Percentiles rank a stretch among this genome's conserved stretches.
phyloP scores from a whole-genome alignment of 2,113 vertebrate genomes.

The Oncorhynchus gorbuscha region DNA sequence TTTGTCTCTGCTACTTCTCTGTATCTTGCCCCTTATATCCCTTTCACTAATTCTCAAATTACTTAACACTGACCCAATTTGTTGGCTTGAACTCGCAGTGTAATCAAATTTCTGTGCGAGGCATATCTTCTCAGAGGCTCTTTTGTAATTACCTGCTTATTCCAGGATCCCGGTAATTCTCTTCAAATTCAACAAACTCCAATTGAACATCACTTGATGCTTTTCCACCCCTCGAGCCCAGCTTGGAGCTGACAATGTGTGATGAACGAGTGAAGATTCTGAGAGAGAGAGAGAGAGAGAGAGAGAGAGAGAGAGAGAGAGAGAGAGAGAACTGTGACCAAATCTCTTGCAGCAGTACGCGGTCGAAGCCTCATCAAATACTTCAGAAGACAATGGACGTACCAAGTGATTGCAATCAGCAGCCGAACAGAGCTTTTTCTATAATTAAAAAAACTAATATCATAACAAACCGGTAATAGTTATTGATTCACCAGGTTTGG shows the following conservation, averaged over 20 bases:
- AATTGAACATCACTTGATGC: conserved; percentile 33
- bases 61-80: conserved; percentile 33
- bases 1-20: conserved; percentile 15
- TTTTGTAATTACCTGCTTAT: conserved; percentile 49
- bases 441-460: too few relatives aligned
- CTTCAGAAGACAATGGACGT: neutral
- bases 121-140: conserved; percentile 42
- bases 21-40: conserved; percentile 6
- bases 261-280: neutral
- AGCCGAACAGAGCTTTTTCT: too few relatives aligned
- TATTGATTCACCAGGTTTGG: too few relatives aligned
- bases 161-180: conserved; percentile 36
- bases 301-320: too few relatives aligned
- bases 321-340: neutral
- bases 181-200: conserved; percentile 34
- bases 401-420: too few relatives aligned
- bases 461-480: too few relatives aligned
- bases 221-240: neutral
- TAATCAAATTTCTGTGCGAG: conserved; percentile 54
- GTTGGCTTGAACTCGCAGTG: conserved; percentile 32
- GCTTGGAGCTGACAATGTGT: neutral
- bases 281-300: too few relatives aligned
- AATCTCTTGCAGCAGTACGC: neutral
- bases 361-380: neutral
- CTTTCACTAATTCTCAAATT: conserved; percentile 29